phyloP scores from a whole-genome alignment of 2,888 invertebrate genomes.

The Epinotia ramella region DNA sequence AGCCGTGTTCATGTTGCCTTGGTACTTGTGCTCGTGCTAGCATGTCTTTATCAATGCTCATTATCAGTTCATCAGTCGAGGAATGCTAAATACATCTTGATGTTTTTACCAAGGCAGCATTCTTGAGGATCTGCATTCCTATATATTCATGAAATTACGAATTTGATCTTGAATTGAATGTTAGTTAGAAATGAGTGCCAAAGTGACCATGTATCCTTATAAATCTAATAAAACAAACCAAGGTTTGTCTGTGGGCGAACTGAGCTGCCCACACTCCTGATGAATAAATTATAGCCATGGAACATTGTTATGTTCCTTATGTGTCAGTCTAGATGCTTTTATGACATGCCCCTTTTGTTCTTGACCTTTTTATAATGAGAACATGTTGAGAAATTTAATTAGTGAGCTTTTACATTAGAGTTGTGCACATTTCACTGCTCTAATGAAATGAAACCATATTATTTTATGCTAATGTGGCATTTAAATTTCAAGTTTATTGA shows the following conservation, averaged over 20 bases:
- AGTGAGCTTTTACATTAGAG: conserved; percentile 43
- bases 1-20: conserved; percentile 59
- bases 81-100: conserved; percentile 31
- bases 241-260: conserved; percentile 79
- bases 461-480: not conserved
- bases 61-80: conserved; percentile 34
- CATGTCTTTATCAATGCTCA: conserved; percentile 36
- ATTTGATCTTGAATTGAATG: conserved; percentile 34
- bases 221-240: conserved; percentile 68
- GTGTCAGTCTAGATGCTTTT: conserved; percentile 67
- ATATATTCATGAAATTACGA: conserved; percentile 16
- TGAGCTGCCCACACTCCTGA: conserved; percentile 75
- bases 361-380: conserved; percentile 53
- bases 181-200: conserved; percentile 43
- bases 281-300: conserved; percentile 81
- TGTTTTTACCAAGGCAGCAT: conserved; percentile 18
- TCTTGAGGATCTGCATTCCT: conserved; percentile 11
- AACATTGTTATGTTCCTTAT: conserved; percentile 77
- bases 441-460: not conserved
- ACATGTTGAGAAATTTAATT: conserved; percentile 46
- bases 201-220: conserved; percentile 61
- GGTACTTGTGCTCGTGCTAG: conserved; percentile 52
- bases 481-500: not conserved
- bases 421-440: not conserved
- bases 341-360: conserved; percentile 59